These are phyloP conservation scores for Clarias gariepinus DNA, from an alignment of 2,113 vertebrate species.

Conservation along the genomic window DNA sequence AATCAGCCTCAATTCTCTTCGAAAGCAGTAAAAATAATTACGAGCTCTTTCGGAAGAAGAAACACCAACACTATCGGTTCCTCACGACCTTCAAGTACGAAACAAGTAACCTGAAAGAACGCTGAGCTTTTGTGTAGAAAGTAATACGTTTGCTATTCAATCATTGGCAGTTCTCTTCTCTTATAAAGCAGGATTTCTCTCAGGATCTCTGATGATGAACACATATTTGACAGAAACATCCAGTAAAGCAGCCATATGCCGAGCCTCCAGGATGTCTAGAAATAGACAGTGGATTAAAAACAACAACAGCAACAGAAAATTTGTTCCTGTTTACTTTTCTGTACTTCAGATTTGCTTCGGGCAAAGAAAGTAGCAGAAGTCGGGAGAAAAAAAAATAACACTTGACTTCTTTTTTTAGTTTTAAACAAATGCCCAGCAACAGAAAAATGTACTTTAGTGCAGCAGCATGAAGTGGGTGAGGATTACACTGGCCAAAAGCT, in stretches of 20 bases:
- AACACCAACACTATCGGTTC: not conserved
- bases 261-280: not conserved
- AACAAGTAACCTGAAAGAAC: not conserved
- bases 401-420: not conserved
- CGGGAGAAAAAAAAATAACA: not conserved
- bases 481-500: not conserved
- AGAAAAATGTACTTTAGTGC: not conserved
- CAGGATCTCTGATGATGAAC: not conserved
- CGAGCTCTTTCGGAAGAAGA: not conserved
- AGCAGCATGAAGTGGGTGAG: not conserved
- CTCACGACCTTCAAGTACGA: not conserved
- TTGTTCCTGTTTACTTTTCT: not conserved
- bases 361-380: constrained; percentile 19
- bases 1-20: not conserved
- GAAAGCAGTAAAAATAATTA: not conserved
- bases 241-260: constrained; percentile 15
- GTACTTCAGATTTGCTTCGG: not conserved
- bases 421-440: constrained; percentile 12
- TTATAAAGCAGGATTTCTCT: not conserved
- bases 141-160: not conserved
- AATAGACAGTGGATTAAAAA: constrained; percentile 30
- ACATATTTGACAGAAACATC: constrained; percentile 11
- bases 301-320: not conserved
- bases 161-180: not conserved
- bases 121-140: not conserved